Evolutionary conservation across 2,888 invertebrate species (phyloP), one percentile per base, ranked within the genome.

Genomic region (Drosophila prostipennis): DNA sequence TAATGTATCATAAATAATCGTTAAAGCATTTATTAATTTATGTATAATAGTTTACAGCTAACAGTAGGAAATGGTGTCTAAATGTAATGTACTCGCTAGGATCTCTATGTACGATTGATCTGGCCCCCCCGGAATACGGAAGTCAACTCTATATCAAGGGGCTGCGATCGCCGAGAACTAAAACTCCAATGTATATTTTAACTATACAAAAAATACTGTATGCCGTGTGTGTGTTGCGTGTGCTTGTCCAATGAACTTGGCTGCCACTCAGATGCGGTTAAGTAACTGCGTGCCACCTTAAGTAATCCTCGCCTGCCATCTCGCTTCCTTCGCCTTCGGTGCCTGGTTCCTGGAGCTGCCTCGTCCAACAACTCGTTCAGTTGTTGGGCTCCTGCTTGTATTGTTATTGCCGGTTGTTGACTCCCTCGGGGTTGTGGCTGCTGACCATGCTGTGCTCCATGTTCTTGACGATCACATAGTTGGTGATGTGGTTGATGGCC

Each of bases 331-430:
- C 49, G 40, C 45, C 42, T 55, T 56, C 46, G 59, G 48, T 68
- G 64, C 73, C 68, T 64, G 80, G 40, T 46, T 45, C 58, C 48
- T 65, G 65, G 65, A 64, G 64, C 64, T 46, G 53, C 71, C 76
- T 45, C 77, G 78, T 79, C 86, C 82, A 85, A 86, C 86, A 85
- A 83, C 76, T 59, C 67, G 49, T 59, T 77, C 72, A 85, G 73
- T 79, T 87, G 82, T 77, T 88, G 87, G 84, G 88, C 84, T 88
- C 87, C 80, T 89, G 83, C 81, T 90, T 90, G 82, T 89, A 90
- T 90, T 83, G 82, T 86, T 91, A 91, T 91, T 91, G 91, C 90
- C 91, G 80, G 83, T 91, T 91, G 74, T 90, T 90, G 60, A 90
- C 90, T 65, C 87, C 89, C 68, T 89, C 90, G 11, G 89, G 89